A percentile compares a stretch with the other conserved stretches of the same genome.
phyloP scores from a whole-genome alignment of 2,888 invertebrate species.

The Eremobia ochroleuca region DNA sequence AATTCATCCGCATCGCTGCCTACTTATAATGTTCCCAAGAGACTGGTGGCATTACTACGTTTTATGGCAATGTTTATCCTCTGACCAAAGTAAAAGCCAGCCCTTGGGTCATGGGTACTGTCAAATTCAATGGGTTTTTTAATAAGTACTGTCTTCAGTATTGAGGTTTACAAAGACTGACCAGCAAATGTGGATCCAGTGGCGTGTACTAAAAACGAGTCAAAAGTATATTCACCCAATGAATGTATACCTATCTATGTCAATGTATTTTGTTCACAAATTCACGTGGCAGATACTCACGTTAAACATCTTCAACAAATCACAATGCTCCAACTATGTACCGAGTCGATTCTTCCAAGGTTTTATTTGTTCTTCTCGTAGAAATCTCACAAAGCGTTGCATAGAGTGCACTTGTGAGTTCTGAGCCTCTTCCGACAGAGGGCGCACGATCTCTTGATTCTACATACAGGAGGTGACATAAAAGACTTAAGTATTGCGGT shows the following conservation, averaged over 20 bases:
- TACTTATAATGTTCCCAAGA: background rate
- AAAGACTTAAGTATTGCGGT: slow-evolving; percentile 40
- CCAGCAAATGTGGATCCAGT: background rate
- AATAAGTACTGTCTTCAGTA: background rate
- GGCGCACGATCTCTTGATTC: slow-evolving; percentile 55
- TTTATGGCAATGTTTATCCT: too few species aligned
- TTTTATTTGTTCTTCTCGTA: slow-evolving; percentile 61
- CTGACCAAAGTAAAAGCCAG: too few species aligned
- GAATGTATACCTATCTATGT: too few species aligned
- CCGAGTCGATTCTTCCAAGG: slow-evolving; percentile 38
- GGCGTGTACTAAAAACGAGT: too few species aligned
- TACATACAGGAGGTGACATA: slow-evolving; percentile 55
- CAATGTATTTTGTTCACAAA: background rate
- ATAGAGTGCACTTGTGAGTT: slow-evolving; percentile 58
- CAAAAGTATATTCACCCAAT: too few species aligned
- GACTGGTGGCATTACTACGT: too few species aligned
- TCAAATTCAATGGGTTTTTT: background rate
- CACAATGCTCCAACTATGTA: slow-evolving; percentile 37
- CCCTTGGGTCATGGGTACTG: background rate
- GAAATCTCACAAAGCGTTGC: slow-evolving; percentile 62
- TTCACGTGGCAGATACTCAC: slow-evolving; percentile 15
- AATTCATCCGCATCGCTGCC: background rate
- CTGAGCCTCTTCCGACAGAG: slow-evolving; percentile 59
- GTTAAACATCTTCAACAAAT: slow-evolving; percentile 44
- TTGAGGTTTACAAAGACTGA: background rate